Evolutionary conservation across 2,797 vertebrate species (phyloP), one percentile per base, ranked within the genome.

Genomic region (Acomys russatus): DNA sequence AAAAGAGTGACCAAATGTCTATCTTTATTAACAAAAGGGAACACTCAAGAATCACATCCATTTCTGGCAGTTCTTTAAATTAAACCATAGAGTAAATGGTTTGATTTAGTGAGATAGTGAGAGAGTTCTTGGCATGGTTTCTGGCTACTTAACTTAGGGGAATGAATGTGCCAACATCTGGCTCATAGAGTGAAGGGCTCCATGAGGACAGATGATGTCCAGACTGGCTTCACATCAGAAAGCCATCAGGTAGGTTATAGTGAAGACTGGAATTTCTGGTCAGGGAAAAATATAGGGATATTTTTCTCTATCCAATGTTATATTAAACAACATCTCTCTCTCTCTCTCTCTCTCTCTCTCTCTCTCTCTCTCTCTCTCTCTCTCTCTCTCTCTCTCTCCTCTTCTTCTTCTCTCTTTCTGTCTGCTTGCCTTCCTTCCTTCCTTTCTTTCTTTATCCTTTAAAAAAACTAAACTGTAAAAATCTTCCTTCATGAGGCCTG

Each of bases 221-320:
- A 38, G 44, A 28, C 59, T 5, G 3, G 7, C 56, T 88, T 54
- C 22, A 10, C n/a, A n/a, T 68, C 68, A 86, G 33, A 77, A 22
- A 84, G 80, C 23, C 83, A 25, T 73, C 78, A 88, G 54, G 10
- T 33, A 86, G 44, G 49, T 56, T 68, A 76, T 6, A 63, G 63
- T 49, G 64, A 91, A 66, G 64, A 73, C 87, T 56, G 18, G 18
- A 79, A 76, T 71, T 88, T 38, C 85, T 59, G 3, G 49, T 68
- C 51, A 54, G 92, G 33, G 59, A 94, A 56, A 38, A 23, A 38
- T 44, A 44, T 44, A 44, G 44, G 44, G 44, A 68, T 88, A 66
- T 71, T 94, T 14, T 25, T 78, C 68, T 94, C 56, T 88, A 76
- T 74, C 35, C 49, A 91, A 7, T 38, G 44, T 79, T 87, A 68